Evolutionary conservation across 2,888 invertebrate species (phyloP).

Genomic region (Cistogaster globosa): DNA sequence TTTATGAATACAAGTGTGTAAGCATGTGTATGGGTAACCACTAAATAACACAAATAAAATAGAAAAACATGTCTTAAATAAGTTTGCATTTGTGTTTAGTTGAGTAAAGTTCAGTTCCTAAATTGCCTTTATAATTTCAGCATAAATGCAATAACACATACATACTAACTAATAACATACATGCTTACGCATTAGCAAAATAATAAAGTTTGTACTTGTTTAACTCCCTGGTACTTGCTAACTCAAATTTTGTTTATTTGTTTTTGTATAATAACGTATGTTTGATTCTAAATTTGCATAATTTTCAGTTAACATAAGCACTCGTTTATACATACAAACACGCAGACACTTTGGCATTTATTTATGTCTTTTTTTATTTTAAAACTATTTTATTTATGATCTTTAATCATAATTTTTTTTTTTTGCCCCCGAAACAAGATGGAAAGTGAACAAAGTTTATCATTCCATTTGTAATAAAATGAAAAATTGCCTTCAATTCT

Average conservation of each 20-base stretch:
- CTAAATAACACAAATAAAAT: constrained; percentile 58
- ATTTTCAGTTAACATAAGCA: not conserved
- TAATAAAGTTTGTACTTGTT: not conserved
- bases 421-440: not conserved
- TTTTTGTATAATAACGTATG: constrained; percentile 12
- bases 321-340: not conserved
- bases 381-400: constrained; percentile 28
- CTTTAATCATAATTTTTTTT: not conserved
- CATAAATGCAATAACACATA: no score
- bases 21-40: constrained; percentile 52
- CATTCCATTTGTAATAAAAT: no score
- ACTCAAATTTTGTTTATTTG: constrained; percentile 42
- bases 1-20: constrained; percentile 38
- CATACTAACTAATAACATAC: no score
- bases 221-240: not conserved
- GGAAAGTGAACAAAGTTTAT: no score
- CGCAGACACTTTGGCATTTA: not conserved
- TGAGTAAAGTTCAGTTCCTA: constrained; percentile 52
- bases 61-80: constrained; percentile 60
- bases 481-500: no score
- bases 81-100: constrained; percentile 50
- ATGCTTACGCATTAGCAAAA: not conserved
- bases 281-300: constrained; percentile 40
- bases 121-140: constrained; percentile 15
- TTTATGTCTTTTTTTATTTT: not conserved